These are phyloP conservation scores for Harpagoxenus sublaevis DNA, from an alignment of 2,888 invertebrate genomes.

Conservation along the genomic window DNA sequence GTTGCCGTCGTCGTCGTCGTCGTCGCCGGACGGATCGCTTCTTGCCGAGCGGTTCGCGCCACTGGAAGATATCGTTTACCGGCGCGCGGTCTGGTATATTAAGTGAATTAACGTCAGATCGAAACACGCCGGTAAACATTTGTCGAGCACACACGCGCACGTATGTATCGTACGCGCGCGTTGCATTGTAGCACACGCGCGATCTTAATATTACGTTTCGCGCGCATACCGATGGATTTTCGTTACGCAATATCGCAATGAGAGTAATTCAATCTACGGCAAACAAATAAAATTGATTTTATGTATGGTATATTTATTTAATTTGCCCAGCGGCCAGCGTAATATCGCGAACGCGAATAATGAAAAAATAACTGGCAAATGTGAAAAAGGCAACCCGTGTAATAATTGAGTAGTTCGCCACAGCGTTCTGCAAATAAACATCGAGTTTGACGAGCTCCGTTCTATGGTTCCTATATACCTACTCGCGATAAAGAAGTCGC, in stretches of 20 bases:
- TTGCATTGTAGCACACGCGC: not conserved
- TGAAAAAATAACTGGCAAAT: conserved; percentile 42
- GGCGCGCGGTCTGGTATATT: conserved; percentile 23
- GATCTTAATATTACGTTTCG: not conserved
- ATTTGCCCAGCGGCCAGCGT: conserved; percentile 18
- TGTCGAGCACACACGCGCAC: not conserved
- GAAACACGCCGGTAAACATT: conserved; percentile 41
- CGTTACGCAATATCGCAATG: conserved; percentile 16
- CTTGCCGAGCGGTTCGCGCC: not conserved
- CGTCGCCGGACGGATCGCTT: not conserved
- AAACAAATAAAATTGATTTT: conserved; percentile 45
- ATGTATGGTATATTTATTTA: conserved; percentile 39
- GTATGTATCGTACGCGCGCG: no score
- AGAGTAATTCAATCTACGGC: conserved; percentile 20
- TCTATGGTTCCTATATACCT: not conserved
- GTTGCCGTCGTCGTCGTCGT: not conserved
- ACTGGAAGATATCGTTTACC: conserved; percentile 41
- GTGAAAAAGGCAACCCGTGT: conserved; percentile 12
- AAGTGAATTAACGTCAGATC: conserved; percentile 51
- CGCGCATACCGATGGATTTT: not conserved
- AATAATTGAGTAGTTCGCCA: conserved; percentile 29
- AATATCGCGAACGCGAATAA: conserved; percentile 23
- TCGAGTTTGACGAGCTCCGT: not conserved
- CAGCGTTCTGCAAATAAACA: not conserved
- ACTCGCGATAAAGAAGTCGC: not conserved